Evolutionary conservation across 2,113 vertebrate species (phyloP), one percentile per base, ranked within the genome.

Genomic region (Centropristis striata): DNA sequence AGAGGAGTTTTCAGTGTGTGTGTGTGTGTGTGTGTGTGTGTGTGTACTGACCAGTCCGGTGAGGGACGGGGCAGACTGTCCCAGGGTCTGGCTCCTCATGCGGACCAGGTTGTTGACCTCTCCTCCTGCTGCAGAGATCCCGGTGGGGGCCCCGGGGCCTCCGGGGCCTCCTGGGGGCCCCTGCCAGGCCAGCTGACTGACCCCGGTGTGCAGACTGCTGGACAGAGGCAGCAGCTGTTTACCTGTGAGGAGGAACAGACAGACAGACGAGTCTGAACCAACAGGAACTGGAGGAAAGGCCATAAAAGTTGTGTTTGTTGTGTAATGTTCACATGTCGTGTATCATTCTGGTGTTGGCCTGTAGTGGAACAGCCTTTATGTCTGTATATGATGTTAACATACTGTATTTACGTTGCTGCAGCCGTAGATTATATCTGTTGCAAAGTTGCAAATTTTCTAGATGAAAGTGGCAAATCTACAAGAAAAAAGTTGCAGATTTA

Each of bases 151-250:
- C n/a, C 66, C 73, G 0, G 44, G 2, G 14, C 59, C 63, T n/a
- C 47, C 69, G 1, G 41, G 72, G 1, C 49, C 77, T 23, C 70
- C 86, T 1, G 85, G 11, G 21, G 67, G 57, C 0, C 81, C 95
- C 77, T 96, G 97, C 95, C 96, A 96, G n/a, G 94, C 75, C 36
- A 94, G 91, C 88, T 97, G 97, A 81, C 96, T 96, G 78, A 97
- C 96, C 8, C 96, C 97, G 61, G 96, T 92, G 47, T 98, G 97
- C 85, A 97, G 90, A 47, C 97, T 98, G 87, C 95, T 96, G 83
- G 98, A 98, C 81, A 98, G 93, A 27, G 98, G 97, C 81, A 98
- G 96, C 68, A 99, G 92, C 94, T 98, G 98, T 88, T 99, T 99
- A 88, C 98, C 98, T 96, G 86, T 1, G 27, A 20, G 37, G 49